Evolutionary conservation across 1,140 invertebrate species (phyloP).

Genomic region (Nomia melanderi): DNA sequence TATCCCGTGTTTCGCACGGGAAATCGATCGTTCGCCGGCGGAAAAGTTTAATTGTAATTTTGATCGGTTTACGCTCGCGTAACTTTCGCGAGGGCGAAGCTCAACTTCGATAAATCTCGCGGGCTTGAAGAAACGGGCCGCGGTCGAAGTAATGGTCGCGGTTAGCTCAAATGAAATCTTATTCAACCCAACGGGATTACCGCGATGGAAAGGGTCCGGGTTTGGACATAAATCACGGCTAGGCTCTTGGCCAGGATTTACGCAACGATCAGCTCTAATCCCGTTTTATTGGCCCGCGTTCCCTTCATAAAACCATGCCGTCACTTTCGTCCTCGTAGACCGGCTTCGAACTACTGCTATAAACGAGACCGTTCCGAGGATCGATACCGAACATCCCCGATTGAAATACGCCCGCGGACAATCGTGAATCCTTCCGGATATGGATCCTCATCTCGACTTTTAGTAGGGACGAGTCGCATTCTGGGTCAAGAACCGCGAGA

Average conservation of each 20-base stretch:
- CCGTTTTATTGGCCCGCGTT: constrained; percentile 28
- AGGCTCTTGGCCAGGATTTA: constrained; percentile 3
- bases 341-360: too few species aligned
- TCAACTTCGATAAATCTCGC: neutral
- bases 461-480: too few species aligned
- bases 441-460: too few species aligned
- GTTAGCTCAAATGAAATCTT: constrained; percentile 2
- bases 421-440: too few species aligned
- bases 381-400: neutral
- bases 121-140: neutral
- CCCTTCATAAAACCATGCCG: neutral
- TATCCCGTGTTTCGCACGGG: too few species aligned
- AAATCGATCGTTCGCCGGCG: too few species aligned
- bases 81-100: too few species aligned
- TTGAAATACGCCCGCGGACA: neutral
- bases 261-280: constrained; percentile 20
- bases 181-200: neutral
- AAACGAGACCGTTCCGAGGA: neutral
- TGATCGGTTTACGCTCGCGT: too few species aligned
- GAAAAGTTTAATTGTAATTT: too few species aligned
- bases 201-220: neutral
- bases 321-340: neutral
- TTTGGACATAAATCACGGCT: neutral
- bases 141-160: neutral
- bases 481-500: too few species aligned